A percentile compares a stretch with the other conserved stretches of the same genome.
Evolutionary conservation across 2,888 invertebrate species (phyloP).

Genomic region (Ophion obscuratus): DNA sequence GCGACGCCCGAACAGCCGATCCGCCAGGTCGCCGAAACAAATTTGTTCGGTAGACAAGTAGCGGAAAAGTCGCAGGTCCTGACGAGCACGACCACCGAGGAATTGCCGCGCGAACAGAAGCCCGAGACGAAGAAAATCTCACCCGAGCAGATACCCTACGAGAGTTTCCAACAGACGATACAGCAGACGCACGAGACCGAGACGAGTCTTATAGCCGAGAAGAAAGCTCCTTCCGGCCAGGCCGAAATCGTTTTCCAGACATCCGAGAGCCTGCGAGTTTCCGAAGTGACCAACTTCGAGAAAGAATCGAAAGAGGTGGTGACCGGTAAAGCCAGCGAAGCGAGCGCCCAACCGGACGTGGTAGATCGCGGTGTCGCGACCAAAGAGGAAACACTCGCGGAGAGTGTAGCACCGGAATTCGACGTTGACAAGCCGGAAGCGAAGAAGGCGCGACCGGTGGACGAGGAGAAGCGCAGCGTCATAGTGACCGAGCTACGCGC

Average conservation of each 20-base stretch:
- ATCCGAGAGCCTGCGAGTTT: conserved; percentile 81
- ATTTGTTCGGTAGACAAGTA: conserved; percentile 78
- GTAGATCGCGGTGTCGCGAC: conserved; percentile 83
- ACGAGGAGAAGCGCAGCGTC: conserved; percentile 83
- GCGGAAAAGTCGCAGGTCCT: conserved; percentile 81
- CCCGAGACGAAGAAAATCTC: conserved; percentile 79
- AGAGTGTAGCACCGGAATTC: conserved; percentile 76
- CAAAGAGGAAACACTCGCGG: conserved; percentile 80
- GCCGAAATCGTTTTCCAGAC: conserved; percentile 78
- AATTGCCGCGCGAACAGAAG: conserved; percentile 71
- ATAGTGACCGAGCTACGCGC: conserved; percentile 85
- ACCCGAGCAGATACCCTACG: conserved; percentile 82
- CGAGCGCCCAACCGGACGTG: conserved; percentile 83
- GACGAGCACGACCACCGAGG: conserved; percentile 70
- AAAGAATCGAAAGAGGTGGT: conserved; percentile 81
- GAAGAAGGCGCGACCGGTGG: conserved; percentile 78
- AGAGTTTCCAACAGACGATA: conserved; percentile 81
- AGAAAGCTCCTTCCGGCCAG: conserved; percentile 69
- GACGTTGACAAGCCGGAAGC: conserved; percentile 73
- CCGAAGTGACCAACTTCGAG: conserved; percentile 82
- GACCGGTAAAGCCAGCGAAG: conserved; percentile 83
- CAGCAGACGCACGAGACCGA: conserved; percentile 78
- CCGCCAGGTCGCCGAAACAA: conserved; percentile 77
- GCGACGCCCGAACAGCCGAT: conserved; percentile 75
- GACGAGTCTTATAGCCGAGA: conserved; percentile 67